phyloP scores from a whole-genome alignment of 2,797 vertebrate species.

The Neomorphus geoffroyi region DNA sequence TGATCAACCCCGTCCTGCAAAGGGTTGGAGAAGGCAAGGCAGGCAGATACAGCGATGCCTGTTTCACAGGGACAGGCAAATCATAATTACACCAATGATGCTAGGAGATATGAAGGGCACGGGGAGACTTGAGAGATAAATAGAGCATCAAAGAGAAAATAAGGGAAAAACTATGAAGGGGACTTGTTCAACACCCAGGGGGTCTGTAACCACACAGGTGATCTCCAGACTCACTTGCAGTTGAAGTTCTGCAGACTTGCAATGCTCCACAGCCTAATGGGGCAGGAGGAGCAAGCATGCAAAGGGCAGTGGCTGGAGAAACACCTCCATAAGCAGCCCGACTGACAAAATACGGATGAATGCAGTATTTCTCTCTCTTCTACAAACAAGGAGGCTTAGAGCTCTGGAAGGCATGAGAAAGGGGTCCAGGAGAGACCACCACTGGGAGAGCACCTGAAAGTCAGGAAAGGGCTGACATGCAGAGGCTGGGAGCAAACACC shows the following conservation, averaged over 20 bases:
- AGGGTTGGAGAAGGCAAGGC: not conserved
- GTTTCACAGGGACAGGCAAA: not conserved
- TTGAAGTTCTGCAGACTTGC: not conserved
- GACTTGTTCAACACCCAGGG: not conserved
- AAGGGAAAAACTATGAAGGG: not conserved
- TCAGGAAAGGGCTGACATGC: not conserved
- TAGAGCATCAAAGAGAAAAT: rapidly evolving
- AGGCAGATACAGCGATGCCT: not conserved
- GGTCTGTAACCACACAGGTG: not conserved
- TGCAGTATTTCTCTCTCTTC: not conserved
- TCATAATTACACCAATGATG: not conserved
- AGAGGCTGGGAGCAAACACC: not conserved
- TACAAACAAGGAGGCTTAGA: not conserved
- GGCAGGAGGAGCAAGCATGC: not conserved
- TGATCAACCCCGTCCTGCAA: not conserved
- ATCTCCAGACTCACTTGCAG: not conserved
- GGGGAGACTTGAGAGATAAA: not conserved
- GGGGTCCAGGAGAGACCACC: not conserved
- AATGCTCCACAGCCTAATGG: not conserved
- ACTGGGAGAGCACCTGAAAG: not conserved
- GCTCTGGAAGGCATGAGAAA: not conserved
- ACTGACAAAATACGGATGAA: not conserved
- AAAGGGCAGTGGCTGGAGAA: not conserved
- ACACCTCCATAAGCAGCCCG: not conserved
- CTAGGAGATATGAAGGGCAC: not conserved